phyloP scores from a whole-genome alignment of 2,113 vertebrate genomes.

The Cyanocitta stelleri region DNA sequence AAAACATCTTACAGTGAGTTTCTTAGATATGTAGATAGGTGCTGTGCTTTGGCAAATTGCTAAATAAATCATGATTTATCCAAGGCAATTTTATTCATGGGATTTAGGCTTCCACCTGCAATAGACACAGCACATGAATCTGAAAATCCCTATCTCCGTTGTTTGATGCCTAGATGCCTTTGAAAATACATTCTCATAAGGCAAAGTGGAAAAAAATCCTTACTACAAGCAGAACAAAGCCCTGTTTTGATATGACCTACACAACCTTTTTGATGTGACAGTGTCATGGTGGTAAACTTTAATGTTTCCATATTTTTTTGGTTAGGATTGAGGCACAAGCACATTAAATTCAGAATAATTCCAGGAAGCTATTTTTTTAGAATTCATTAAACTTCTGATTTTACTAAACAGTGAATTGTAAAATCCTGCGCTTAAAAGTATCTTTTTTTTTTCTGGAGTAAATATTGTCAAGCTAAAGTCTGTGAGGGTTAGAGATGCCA shows the following conservation, averaged over 20 bases:
- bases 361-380: neutral
- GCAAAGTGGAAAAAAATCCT: neutral
- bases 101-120: conserved; percentile 2
- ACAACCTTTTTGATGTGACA: neutral
- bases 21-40: neutral
- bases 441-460: neutral
- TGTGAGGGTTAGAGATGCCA: neutral
- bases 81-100: neutral
- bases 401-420: neutral
- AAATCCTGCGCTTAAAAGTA: neutral
- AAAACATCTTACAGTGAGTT: neutral
- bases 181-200: neutral
- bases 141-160: conserved; percentile 10
- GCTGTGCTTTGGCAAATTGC: neutral
- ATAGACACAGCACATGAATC: neutral
- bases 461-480: neutral
- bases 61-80: neutral
- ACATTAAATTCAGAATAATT: neutral
- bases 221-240: neutral
- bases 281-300: neutral
- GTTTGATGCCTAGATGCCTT: neutral
- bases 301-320: neutral
- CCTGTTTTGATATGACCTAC: neutral
- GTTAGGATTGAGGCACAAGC: neutral
- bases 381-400: neutral